Base-by-base conservation (phyloP, 2,113 vertebrate species). In the Phalacrocorax brasilianus region DNA sequence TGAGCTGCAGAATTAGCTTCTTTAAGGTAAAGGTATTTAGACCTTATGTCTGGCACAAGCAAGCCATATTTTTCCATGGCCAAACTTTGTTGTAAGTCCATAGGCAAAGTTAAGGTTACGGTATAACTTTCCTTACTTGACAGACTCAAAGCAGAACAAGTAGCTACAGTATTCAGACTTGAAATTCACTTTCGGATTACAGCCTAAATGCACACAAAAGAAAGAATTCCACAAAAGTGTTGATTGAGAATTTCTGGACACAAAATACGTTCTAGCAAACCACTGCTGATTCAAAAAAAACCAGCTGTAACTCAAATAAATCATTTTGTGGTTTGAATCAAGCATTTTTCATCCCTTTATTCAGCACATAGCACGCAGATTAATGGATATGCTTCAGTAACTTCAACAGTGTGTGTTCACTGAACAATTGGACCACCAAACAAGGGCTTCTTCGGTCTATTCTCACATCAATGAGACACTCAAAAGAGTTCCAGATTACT, bases 401-500 rank as follows among this genome's bases (percentile, higher is more conserved):
- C 53, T 96, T 95, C 4, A 1, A 76, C 73, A 93, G 79, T 85
- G 21, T 81, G 33, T 73, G 45, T 80, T 95, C 87, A 89, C 62
- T 92, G 95, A 97, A 97, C 77, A 94, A 95, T 32, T 94, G 81
- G 87, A 97, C 84, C 84, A 94, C 87, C 91, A 95, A 92, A 95
- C 62, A 95, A 95, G 92, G 84, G n/a, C 71, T 92, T 94, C 80
- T 82, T 96, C 83, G 3, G 44, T 85, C 74, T 92, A 59, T 91
- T 92, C 55, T 87, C 42, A 73, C 74, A 94, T 95, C 91, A 95
- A n/a, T 75, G 84, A 95, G 84, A 77, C 38, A 33, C 53, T 96
- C 89, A 85, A 83, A 97, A 92, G 86, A 74, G 84, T 97, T 97
- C 95, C 94, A 97, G 95, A 95, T 97, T 95, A 82, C 84, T 96